Conservation (phyloP, 2,888 invertebrate genomes). For the Megamerina dolium region DNA sequence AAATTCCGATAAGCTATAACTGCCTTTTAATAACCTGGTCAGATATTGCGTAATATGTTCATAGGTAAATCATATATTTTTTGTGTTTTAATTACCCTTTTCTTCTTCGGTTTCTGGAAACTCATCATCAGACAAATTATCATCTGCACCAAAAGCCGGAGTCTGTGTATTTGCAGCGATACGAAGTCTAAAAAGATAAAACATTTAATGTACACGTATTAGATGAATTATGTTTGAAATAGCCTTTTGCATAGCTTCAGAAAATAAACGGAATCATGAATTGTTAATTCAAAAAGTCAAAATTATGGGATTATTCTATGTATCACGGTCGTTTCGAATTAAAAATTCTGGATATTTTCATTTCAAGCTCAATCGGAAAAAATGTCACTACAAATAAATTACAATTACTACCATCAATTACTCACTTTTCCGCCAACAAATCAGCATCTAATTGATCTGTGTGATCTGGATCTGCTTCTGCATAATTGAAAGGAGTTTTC, state of each 20-base stretch:
- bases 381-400: background rate
- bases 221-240: background rate
- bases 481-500: constrained; percentile 79
- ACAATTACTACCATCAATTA: constrained; percentile 2
- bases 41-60: too few relatives aligned
- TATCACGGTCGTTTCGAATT: background rate
- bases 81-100: too few relatives aligned
- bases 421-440: constrained; percentile 70
- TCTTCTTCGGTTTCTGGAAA: constrained; percentile 61
- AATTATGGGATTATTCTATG: background rate
- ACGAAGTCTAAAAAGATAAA: constrained; percentile 34
- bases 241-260: background rate
- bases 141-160: constrained; percentile 51
- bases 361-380: background rate
- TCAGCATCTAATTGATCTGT: constrained; percentile 61
- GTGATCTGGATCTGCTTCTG: constrained; percentile 55
- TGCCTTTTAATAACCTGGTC: too few relatives aligned
- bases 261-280: too few relatives aligned
- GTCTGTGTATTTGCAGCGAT: constrained; percentile 44
- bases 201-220: background rate
- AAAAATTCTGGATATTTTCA: background rate
- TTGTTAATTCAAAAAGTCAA: background rate
- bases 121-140: constrained; percentile 54
- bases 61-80: too few relatives aligned
- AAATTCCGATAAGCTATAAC: too few relatives aligned